Evolutionary conservation across 2,797 vertebrate genomes (phyloP).

Genomic region (Capromys pilorides): DNA sequence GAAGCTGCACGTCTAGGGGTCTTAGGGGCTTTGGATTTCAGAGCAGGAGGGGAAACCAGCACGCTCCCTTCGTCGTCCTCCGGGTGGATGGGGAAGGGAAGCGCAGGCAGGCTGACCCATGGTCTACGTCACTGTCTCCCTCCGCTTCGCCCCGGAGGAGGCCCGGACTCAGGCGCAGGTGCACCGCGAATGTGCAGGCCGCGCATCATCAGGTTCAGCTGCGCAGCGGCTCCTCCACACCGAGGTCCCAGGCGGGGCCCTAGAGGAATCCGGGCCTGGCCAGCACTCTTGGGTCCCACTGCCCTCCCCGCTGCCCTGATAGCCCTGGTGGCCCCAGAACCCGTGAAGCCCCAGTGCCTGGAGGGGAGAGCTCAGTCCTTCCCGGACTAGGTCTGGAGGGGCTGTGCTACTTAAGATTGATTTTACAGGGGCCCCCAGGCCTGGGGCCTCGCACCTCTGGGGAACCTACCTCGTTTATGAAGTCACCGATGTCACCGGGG

Average conservation of each 20-base stretch:
- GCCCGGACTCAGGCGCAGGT: neutral
- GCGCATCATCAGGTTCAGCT: too few relatives aligned
- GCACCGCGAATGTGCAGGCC: too few relatives aligned
- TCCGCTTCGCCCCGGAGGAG: neutral
- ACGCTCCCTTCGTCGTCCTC: neutral
- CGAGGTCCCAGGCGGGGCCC: too few relatives aligned
- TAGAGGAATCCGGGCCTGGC: too few relatives aligned
- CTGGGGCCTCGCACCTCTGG: rapidly evolving
- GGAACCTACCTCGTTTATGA: slow-evolving; percentile 93
- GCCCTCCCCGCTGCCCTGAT: neutral
- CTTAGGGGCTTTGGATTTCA: neutral
- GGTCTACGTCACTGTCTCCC: too few relatives aligned
- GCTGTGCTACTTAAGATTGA: neutral
- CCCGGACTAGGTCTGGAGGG: neutral
- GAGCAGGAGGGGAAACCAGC: too few relatives aligned
- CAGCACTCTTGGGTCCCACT: neutral
- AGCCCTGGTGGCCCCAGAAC: neutral
- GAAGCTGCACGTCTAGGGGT: neutral
- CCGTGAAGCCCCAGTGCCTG: neutral
- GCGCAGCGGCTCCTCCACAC: too few relatives aligned
- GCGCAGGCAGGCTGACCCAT: too few relatives aligned
- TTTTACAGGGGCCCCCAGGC: neutral
- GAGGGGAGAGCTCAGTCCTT: too few relatives aligned
- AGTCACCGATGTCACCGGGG: slow-evolving; percentile 97
- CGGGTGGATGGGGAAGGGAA: too few relatives aligned